These are phyloP conservation scores for Tragopan temminckii DNA, from an alignment of 2,797 vertebrate genomes.

Conservation along the genomic window DNA sequence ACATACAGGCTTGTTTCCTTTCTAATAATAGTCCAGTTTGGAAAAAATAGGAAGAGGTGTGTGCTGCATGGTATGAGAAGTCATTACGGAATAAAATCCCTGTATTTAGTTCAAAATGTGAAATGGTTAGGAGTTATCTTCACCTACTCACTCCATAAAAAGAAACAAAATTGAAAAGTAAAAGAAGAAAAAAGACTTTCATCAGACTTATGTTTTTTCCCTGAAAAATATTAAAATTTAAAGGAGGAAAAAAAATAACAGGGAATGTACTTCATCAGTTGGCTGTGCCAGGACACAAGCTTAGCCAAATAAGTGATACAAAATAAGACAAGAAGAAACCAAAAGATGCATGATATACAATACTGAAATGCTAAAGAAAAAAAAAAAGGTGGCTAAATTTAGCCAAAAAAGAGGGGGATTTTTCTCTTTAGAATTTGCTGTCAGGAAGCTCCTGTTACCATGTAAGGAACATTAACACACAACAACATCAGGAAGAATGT, in stretches of 20 bases:
- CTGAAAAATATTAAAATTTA: not conserved
- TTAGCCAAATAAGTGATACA: not conserved
- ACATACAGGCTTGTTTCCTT: not conserved
- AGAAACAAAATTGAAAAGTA: not conserved
- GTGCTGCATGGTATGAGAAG: not conserved
- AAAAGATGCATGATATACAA: conserved; percentile 18
- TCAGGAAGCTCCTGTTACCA: conserved; percentile 66
- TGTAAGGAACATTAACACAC: conserved; percentile 39
- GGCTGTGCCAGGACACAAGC: not conserved
- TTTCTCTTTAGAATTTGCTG: conserved; percentile 57
- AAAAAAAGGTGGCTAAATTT: conserved; percentile 24
- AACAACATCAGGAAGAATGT: conserved; percentile 57
- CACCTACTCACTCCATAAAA: not conserved
- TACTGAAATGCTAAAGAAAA: conserved; percentile 53
- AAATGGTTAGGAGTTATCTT: not conserved
- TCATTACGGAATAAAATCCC: not conserved
- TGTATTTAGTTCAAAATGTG: not conserved
- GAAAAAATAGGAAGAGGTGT: not conserved
- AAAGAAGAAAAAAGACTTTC: not conserved
- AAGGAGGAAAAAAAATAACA: not conserved
- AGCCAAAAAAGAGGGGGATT: conserved; percentile 56
- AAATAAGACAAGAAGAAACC: conserved; percentile 41
- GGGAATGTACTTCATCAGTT: not conserved
- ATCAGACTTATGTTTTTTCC: not conserved
- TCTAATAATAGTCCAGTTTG: not conserved